Evolutionary conservation across 2,113 vertebrate species (phyloP), one percentile per base, ranked within the genome.

Genomic region (Sitta europaea): DNA sequence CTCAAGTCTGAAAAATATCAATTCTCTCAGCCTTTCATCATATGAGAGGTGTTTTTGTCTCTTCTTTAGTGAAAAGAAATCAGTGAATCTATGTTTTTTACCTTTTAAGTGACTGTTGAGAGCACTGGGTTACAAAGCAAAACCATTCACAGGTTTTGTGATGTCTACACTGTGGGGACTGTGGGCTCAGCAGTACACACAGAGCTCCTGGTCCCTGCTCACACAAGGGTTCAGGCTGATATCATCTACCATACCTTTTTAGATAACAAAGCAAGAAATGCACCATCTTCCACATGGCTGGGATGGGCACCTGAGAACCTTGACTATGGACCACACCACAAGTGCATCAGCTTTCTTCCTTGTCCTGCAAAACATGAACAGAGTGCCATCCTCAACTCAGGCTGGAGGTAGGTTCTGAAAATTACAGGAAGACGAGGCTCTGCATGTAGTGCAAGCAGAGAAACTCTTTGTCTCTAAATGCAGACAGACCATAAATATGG

Each of bases 131-230:
- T 82, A 19, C 21, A 80, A 67, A 89, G 7, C 11, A 72, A 76
- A 68, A 23, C 5, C 3, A 35, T 47, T 67, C 35, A 29, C 33
- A 55, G 7, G n/a, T n/a, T n/a, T n/a, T n/a, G n/a, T n/a, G n/a
- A 5, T 35, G 10, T 7, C 6, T 47, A 7, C 10, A 7, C 1
- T 38, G 25, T 33, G 79, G 11, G 8, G 31, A 20, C 0, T 53
- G 3, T 3, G 5, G 54, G 16, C 5, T 70, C 28, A 57, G 25
- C 5, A 21, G 8, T 5, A 20, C 1, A 0, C 17, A 25, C 17
- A 9, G 27, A n/a, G 8, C 42, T 58, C 72, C 25, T 57, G 10
- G 19, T 29, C 5, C 10, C 36, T 43, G 9, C 28, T 66, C 18
- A 54, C 8, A 10, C 17, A 31, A 11, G 11, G 21, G 12, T 68